phyloP scores from a whole-genome alignment of 2,888 invertebrate genomes.

The Clusia tigrina region DNA sequence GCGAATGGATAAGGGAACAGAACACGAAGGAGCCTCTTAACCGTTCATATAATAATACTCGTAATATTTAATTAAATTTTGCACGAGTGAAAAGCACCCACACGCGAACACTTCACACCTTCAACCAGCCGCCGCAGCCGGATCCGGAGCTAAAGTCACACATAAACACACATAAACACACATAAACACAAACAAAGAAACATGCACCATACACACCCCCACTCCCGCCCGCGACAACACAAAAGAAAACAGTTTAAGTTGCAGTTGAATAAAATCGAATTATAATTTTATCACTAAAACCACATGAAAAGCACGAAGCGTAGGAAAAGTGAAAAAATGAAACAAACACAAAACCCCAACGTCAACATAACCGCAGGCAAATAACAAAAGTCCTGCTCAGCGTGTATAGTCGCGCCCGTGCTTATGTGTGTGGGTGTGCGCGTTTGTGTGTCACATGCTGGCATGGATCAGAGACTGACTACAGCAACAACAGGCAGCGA shows the following conservation, averaged over 20 bases:
- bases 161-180: neutral
- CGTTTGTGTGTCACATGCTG: constrained; percentile 9
- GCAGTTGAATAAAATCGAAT: neutral
- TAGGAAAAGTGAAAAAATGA: neutral
- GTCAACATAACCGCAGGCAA: neutral
- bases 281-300: neutral
- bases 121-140: no score
- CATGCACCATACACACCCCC: neutral
- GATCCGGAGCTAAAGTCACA: neutral
- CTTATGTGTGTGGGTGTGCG: constrained; percentile 9
- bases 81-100: no score
- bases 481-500: constrained; percentile 38
- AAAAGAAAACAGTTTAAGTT: neutral
- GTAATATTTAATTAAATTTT: no score
- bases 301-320: neutral
- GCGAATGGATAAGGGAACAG: no score
- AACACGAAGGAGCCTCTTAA: no score
- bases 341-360: neutral
- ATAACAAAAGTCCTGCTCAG: neutral
- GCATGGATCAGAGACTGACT: constrained; percentile 6
- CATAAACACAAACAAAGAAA: neutral
- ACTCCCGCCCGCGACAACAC: neutral
- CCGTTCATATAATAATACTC: no score
- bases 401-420: constrained; percentile 12
- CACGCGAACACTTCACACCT: no score